A percentile compares a stretch with the other conserved stretches of the same genome.
Evolutionary conservation across 2,113 vertebrate genomes (phyloP).

Genomic region (Tetrax tetrax): DNA sequence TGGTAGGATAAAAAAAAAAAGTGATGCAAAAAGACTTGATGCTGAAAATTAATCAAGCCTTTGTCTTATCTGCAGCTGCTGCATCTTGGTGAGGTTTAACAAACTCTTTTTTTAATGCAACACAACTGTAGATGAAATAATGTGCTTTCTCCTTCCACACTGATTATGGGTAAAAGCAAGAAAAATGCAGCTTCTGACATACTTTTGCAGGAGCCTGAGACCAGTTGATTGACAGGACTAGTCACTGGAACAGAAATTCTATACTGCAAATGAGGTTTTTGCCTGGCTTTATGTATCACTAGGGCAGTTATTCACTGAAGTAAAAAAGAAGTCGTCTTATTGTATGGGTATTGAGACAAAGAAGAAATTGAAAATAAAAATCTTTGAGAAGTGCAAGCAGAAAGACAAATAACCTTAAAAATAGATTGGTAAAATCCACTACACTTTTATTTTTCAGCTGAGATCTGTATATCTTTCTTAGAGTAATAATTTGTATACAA

Average conservation of each 20-base stretch:
- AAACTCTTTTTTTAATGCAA: neutral
- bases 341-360: neutral
- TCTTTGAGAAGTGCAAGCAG: neutral
- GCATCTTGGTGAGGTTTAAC: neutral
- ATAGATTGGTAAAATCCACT: neutral
- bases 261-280: conserved; percentile 16
- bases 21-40: neutral
- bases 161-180: neutral
- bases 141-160: neutral
- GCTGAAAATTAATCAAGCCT: neutral
- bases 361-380: neutral
- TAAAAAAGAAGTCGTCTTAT: neutral
- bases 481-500: neutral
- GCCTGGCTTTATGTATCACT: neutral
- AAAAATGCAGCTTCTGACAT: conserved; percentile 5
- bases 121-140: neutral
- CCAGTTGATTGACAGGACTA: conserved; percentile 3
- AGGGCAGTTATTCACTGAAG: neutral
- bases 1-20: neutral
- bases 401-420: neutral
- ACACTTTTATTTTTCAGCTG: neutral
- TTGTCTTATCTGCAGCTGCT: neutral
- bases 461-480: neutral
- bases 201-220: neutral
- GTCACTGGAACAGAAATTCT: neutral